Conservation (phyloP, 2,113 vertebrate species). For the human region GRCh38 chr18:2479501-2480000, state of each 20-base stretch:
- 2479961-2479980: neutral
- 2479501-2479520: neutral
- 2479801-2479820: neutral
- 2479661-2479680: neutral
- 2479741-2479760: neutral
- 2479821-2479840: neutral
- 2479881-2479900: neutral
- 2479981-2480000: neutral
- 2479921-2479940: neutral
- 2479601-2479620: neutral
- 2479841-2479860: neutral
- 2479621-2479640: conserved; percentile 1
- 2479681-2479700: neutral
- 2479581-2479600: neutral
- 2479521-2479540: neutral
- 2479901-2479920: neutral
- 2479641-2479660: neutral
- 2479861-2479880: neutral
- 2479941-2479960: neutral
- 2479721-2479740: neutral
- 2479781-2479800: neutral
- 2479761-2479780: neutral
- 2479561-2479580: neutral
- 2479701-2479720: neutral
- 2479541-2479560: neutral